Percentiles rank a stretch among this genome's conserved stretches.
These are phyloP conservation scores for Raphicerus campestris DNA, from an alignment of 2,113 vertebrate species.

Conservation along the genomic window DNA sequence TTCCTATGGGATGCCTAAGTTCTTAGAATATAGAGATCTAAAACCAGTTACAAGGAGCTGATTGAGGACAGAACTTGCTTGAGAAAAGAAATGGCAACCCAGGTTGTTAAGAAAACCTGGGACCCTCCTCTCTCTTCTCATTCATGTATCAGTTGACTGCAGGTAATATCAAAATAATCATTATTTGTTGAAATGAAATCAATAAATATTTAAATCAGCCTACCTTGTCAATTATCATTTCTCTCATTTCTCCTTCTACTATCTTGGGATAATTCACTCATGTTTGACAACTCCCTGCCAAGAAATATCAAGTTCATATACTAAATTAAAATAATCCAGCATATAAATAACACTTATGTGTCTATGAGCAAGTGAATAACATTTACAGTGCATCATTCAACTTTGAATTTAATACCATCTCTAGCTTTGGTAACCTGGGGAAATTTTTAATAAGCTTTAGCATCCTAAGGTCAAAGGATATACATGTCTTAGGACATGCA, in stretches of 20 bases:
- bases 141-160: background rate
- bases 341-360: background rate
- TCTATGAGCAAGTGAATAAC: slow-evolving; percentile 38
- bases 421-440: background rate
- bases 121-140: background rate
- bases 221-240: background rate
- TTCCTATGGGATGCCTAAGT: background rate
- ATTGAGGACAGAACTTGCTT: background rate
- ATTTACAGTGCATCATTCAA: background rate
- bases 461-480: background rate
- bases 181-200: background rate
- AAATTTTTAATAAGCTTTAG: background rate
- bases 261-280: background rate
- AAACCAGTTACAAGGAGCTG: background rate
- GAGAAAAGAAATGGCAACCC: background rate
- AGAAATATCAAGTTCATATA: slow-evolving; percentile 20
- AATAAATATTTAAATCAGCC: slow-evolving; percentile 20
- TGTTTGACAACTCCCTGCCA: background rate
- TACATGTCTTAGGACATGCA: background rate
- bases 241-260: background rate
- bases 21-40: background rate
- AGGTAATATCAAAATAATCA: background rate
- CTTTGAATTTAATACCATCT: background rate
- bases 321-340: slow-evolving; percentile 9
- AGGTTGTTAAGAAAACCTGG: background rate